Evolutionary conservation across 1,140 invertebrate species (phyloP).

Genomic region (Lutraria rhynchaena): DNA sequence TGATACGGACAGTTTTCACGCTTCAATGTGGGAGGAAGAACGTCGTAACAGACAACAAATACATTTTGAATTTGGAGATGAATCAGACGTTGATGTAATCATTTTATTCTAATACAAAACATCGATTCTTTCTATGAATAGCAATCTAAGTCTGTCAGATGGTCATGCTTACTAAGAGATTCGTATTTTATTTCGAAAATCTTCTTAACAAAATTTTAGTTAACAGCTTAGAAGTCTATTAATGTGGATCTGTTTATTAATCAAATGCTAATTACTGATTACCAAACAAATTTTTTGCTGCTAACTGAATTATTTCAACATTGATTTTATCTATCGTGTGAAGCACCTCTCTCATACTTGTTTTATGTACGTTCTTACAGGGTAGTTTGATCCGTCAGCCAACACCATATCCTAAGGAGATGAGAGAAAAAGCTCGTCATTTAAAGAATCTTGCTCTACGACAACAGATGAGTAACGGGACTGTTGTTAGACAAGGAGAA

Average conservation of each 20-base stretch:
- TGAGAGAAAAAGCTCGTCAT: conserved; percentile 92
- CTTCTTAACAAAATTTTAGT: too few species aligned
- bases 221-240: too few species aligned
- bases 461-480: conserved; percentile 63
- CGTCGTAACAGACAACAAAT: conserved; percentile 83
- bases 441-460: conserved; percentile 84
- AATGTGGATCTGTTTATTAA: too few species aligned
- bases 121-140: too few species aligned
- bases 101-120: too few species aligned
- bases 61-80: conserved; percentile 87
- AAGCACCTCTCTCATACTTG: not conserved
- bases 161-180: too few species aligned
- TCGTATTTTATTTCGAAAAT: too few species aligned
- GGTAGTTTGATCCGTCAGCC: conserved; percentile 90
- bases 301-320: too few species aligned
- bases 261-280: conserved; percentile 3
- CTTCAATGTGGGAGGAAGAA: conserved; percentile 83
- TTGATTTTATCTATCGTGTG: too few species aligned
- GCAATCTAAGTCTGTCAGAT: too few species aligned
- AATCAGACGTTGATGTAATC: conserved; percentile 83
- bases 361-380: conserved; percentile 49
- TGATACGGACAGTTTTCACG: conserved; percentile 79
- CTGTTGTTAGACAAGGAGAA: conserved; percentile 52
- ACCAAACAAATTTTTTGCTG: too few species aligned
- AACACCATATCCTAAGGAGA: conserved; percentile 96